phyloP scores from a whole-genome alignment of 2,888 invertebrate genomes.

The Chrysotoxum bicinctum region DNA sequence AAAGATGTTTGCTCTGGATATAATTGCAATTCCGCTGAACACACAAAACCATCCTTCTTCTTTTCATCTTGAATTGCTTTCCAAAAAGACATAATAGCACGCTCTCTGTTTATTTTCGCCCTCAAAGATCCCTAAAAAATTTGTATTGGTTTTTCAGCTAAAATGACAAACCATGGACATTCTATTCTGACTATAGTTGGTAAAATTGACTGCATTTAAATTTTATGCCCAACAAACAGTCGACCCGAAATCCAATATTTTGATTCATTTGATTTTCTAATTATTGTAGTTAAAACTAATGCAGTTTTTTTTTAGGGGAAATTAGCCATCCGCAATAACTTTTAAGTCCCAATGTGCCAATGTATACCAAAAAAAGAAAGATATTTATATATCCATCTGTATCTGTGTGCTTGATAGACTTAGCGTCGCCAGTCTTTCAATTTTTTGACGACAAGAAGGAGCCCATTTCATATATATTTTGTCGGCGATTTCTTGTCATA shows the following conservation, averaged over 20 bases:
- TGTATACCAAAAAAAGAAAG: too few species aligned
- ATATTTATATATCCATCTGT: background rate
- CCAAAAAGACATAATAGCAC: slow-evolving; percentile 2
- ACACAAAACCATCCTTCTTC: background rate
- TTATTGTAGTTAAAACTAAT: background rate
- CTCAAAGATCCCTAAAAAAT: background rate
- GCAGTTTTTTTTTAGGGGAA: background rate
- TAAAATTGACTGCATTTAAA: background rate
- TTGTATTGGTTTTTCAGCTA: background rate
- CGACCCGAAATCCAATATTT: background rate
- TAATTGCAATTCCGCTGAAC: slow-evolving; percentile 10
- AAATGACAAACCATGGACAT: background rate
- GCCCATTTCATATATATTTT: slow-evolving; percentile 31
- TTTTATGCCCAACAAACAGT: background rate
- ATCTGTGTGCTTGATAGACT: slow-evolving; percentile 33
- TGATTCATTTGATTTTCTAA: background rate
- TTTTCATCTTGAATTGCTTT: slow-evolving; percentile 4
- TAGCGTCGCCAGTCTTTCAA: slow-evolving; percentile 49
- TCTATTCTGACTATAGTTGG: background rate
- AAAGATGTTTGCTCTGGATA: background rate
- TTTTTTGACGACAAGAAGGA: slow-evolving; percentile 10
- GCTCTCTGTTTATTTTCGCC: background rate
- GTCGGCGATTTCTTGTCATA: slow-evolving; percentile 46
- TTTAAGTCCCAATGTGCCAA: too few species aligned
- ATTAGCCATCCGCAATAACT: background rate